Evolutionary conservation across 2,888 invertebrate species (phyloP), one percentile per base, ranked within the genome.

Genomic region (Acrocyrtus sp.): DNA sequence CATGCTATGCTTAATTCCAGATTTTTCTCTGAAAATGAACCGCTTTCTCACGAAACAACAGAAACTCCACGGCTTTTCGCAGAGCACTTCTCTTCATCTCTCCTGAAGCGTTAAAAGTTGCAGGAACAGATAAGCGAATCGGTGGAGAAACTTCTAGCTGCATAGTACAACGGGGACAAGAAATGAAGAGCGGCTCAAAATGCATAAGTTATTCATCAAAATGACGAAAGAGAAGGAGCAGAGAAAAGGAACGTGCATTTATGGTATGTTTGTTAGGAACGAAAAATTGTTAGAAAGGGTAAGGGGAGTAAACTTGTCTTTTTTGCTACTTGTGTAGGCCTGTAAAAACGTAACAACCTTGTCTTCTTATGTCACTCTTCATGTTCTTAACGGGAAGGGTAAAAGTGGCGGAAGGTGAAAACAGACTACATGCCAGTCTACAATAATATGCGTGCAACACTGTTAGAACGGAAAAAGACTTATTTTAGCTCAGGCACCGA

Each of bases 361-460:
- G 69, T 69, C 69, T 58, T 61, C 60, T 68, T 68, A 61, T 61
- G 61, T 48, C 61, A 61, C 61, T 54, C 61, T 54, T 61, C 26
- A 39, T 61, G 15, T 17, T n/a, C 19, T 34, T 3, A 22, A 15
- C 41, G 24, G n/a, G 24, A 54, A 39, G 21, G 39, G 15, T 4
- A 56, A 47, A 41, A 26, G 54, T 15, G 21, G 45, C n/a, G 43
- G n/a, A n/a, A 56, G 29, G 56, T n/a, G n/a, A n/a, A n/a, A n/a
- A n/a, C n/a, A n/a, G n/a, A n/a, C n/a, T n/a, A n/a, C n/a, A n/a
- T n/a, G n/a, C n/a, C n/a, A n/a, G n/a, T n/a, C n/a, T n/a, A n/a
- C n/a, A n/a, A n/a, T n/a, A n/a, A n/a, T n/a, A n/a, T n/a, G n/a
- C n/a, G n/a, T n/a, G n/a, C n/a, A n/a, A n/a, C n/a, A n/a, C n/a